phyloP scores from a whole-genome alignment of 2,888 invertebrate species.

The Pyrochroa serraticornis region DNA sequence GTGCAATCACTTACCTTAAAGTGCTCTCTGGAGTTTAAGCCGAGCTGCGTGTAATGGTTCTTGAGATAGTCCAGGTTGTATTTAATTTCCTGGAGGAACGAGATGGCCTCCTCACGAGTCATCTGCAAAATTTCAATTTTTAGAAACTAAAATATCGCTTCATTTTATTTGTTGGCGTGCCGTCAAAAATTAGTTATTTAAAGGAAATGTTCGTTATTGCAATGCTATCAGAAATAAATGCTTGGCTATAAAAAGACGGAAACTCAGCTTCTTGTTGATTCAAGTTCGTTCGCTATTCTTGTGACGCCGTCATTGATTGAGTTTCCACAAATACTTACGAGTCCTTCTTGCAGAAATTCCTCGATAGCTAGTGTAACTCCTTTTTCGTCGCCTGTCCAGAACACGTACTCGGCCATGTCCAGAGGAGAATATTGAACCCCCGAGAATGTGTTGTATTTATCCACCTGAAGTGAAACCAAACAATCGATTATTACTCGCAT shows the following conservation, averaged over 20 bases:
- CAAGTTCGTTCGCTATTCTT: neutral
- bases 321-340: conserved; percentile 62
- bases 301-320: neutral
- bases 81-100: conserved; percentile 77
- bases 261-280: too few relatives aligned
- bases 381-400: conserved; percentile 82
- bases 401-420: conserved; percentile 83
- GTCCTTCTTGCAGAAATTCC: conserved; percentile 76
- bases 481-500: too few relatives aligned
- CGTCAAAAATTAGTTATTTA: too few relatives aligned
- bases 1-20: conserved; percentile 38
- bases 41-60: conserved; percentile 65
- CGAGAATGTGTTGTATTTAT: conserved; percentile 59
- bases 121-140: conserved; percentile 61
- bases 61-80: conserved; percentile 75
- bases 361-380: conserved; percentile 79
- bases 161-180: too few relatives aligned
- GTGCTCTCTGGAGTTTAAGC: conserved; percentile 48
- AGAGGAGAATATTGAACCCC: conserved; percentile 74
- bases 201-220: too few relatives aligned
- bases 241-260: too few relatives aligned
- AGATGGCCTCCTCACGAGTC: conserved; percentile 75
- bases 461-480: conserved; percentile 58
- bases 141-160: neutral
- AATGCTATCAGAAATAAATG: too few relatives aligned